Percentiles rank a stretch among this genome's conserved stretches.
phyloP scores from a whole-genome alignment of 2,797 vertebrate genomes.

The Spinus olivaceus region DNA sequence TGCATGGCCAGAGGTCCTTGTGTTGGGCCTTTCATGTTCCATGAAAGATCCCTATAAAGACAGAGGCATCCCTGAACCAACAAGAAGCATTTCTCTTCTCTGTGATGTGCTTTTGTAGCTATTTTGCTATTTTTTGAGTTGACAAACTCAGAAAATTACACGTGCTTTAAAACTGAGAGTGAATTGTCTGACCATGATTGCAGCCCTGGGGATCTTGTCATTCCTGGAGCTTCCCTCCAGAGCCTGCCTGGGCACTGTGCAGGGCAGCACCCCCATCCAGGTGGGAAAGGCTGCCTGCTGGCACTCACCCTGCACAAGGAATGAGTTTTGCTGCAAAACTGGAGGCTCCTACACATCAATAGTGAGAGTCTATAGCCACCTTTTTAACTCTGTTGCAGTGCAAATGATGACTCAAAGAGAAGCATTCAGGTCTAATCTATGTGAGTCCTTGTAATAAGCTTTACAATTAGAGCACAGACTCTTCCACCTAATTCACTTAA shows the following conservation, averaged over 20 bases:
- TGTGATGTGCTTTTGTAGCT: not conserved
- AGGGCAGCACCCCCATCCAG: rapidly evolving
- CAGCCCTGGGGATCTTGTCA: not conserved
- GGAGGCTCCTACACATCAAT: not conserved
- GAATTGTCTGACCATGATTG: not conserved
- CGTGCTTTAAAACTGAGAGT: not conserved
- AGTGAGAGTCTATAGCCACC: not conserved
- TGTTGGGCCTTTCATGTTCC: not conserved
- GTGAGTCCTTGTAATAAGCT: conserved; percentile 47
- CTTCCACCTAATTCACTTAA: conserved; percentile 67
- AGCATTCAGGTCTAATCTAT: conserved; percentile 43
- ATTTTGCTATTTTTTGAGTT: not conserved
- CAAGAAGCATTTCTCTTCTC: not conserved
- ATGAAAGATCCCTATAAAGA: not conserved
- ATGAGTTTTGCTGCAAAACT: not conserved
- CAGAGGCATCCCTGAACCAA: not conserved
- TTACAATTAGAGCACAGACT: conserved; percentile 53
- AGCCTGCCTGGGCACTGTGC: rapidly evolving
- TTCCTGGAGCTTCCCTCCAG: not conserved
- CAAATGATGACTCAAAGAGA: conserved; percentile 11
- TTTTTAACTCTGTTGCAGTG: not conserved
- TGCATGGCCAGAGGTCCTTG: not conserved
- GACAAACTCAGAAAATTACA: not conserved
- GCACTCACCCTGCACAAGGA: rapidly evolving
- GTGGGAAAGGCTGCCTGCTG: not conserved